Percentiles rank a stretch among this genome's conserved stretches.
These are phyloP conservation scores for Heliconius ethilla DNA, from an alignment of 2,888 invertebrate genomes.

Conservation along the genomic window DNA sequence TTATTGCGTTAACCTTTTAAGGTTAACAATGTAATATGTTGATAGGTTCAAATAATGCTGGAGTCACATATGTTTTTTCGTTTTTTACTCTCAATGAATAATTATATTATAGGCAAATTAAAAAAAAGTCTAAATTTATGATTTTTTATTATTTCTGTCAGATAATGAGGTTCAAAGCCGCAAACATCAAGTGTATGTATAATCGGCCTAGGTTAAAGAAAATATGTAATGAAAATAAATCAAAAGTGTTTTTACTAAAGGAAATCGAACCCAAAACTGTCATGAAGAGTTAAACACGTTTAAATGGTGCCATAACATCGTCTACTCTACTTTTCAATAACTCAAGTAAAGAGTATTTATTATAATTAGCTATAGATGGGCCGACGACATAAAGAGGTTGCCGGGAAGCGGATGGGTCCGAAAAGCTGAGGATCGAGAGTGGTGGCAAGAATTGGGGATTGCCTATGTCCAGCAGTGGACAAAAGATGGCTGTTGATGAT, in stretches of 20 bases:
- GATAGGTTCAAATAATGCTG: neutral
- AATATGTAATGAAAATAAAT: neutral
- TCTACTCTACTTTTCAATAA: neutral
- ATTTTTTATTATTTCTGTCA: too few species aligned
- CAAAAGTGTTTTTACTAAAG: neutral
- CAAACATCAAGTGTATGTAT: too few species aligned
- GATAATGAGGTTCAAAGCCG: too few species aligned
- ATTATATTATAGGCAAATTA: neutral
- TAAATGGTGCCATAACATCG: neutral
- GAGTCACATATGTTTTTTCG: neutral
- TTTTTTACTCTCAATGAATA: neutral
- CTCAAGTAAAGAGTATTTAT: neutral
- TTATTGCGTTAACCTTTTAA: conserved; percentile 45
- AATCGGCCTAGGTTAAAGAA: too few species aligned
- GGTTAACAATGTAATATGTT: conserved; percentile 28
- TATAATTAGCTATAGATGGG: neutral
- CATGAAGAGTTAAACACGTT: neutral
- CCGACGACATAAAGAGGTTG: too few species aligned
- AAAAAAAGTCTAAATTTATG: neutral
- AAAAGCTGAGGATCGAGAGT: too few species aligned
- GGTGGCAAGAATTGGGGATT: too few species aligned
- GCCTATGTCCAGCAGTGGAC: too few species aligned
- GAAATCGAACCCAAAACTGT: neutral
- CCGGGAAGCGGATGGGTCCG: too few species aligned
- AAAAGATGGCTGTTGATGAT: too few species aligned